Evolutionary conservation across 2,113 vertebrate genomes (phyloP).

Genomic region (human): DNA sequence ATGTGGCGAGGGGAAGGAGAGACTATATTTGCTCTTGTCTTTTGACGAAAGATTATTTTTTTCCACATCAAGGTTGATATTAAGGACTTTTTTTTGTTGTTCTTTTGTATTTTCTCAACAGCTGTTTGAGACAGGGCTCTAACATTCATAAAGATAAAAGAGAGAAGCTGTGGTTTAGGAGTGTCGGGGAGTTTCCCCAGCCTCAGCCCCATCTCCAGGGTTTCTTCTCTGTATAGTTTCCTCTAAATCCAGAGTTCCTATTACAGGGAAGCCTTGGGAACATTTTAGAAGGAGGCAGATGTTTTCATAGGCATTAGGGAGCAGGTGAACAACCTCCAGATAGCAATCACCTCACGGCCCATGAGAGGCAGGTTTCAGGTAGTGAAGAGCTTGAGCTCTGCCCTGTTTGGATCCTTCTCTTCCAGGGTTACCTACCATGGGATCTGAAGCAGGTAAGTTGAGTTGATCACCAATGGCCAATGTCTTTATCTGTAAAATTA

Average conservation of each 20-base stretch:
- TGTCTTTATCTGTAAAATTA: not conserved
- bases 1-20: not conserved
- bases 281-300: not conserved
- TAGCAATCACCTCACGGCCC: not conserved
- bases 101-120: slow-evolving; percentile 36
- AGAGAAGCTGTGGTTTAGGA: not conserved
- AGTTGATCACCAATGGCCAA: not conserved
- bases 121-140: not conserved
- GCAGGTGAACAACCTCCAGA: not conserved
- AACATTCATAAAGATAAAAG: not conserved
- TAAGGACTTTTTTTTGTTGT: not conserved
- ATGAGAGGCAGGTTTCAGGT: no score
- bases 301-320: not conserved
- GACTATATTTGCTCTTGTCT: not conserved
- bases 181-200: not conserved
- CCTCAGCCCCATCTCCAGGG: not conserved
- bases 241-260: not conserved
- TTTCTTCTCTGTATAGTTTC: not conserved
- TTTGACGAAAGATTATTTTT: not conserved
- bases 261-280: not conserved
- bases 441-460: not conserved
- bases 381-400: not conserved
- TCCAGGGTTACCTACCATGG: not conserved
- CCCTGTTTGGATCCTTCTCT: not conserved
- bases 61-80: not conserved